Evolutionary conservation across 2,113 vertebrate genomes (phyloP).

Genomic region (Machaerirhynchus nigripectus): DNA sequence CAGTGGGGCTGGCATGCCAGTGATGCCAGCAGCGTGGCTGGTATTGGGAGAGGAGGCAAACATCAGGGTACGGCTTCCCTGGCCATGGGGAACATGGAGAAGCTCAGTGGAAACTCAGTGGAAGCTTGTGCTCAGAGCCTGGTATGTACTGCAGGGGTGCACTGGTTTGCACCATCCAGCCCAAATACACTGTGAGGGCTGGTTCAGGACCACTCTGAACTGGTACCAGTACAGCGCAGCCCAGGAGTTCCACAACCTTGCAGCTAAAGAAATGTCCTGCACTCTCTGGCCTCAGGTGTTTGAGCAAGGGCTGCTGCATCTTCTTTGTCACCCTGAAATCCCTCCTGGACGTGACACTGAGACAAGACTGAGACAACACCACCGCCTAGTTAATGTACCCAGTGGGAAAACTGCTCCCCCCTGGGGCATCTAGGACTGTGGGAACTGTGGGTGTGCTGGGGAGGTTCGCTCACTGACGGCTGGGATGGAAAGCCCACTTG

Average conservation of each 20-base stretch:
- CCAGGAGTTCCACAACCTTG: rapidly evolving
- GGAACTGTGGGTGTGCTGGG: background rate
- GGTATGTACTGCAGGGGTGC: background rate
- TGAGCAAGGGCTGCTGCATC: background rate
- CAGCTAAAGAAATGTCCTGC: background rate
- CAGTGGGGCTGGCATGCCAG: background rate
- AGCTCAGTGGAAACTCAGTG: background rate
- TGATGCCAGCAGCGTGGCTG: background rate
- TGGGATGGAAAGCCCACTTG: background rate
- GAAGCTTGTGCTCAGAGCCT: background rate
- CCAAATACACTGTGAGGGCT: background rate
- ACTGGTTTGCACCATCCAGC: background rate
- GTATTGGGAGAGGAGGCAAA: background rate
- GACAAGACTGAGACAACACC: background rate
- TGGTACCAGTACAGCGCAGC: background rate
- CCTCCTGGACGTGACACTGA: rapidly evolving
- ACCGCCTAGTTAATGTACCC: background rate
- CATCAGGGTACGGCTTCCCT: rapidly evolving
- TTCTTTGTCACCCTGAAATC: background rate
- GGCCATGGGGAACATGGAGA: background rate
- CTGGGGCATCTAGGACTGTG: rapidly evolving
- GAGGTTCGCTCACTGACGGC: rapidly evolving
- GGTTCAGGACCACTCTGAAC: background rate
- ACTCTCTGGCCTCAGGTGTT: background rate
- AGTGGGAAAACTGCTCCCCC: background rate